A percentile compares a stretch with the other conserved stretches of the same genome.
These are phyloP conservation scores for Conchocele bisecta DNA, from an alignment of 2,888 invertebrate species.

Conservation along the genomic window DNA sequence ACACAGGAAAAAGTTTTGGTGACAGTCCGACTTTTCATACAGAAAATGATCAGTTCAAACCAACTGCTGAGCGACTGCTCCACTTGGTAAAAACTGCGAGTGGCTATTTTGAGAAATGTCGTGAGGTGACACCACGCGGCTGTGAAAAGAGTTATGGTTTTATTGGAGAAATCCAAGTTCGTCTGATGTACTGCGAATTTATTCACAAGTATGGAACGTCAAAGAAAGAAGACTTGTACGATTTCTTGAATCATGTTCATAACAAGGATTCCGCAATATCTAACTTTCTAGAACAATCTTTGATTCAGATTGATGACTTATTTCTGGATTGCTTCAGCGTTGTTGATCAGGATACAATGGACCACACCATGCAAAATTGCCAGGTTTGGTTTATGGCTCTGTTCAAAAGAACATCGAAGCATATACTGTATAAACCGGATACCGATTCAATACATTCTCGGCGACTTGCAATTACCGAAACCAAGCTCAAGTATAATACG, in stretches of 20 bases:
- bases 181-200: conserved; percentile 47
- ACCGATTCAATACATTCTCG: conserved; percentile 24
- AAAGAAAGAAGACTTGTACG: conserved; percentile 13
- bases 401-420: conserved; percentile 35
- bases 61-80: conserved; percentile 18
- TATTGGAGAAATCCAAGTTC: conserved; percentile 43
- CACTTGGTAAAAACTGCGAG: conserved; percentile 50
- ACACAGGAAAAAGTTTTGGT: conserved; percentile 38
- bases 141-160: conserved; percentile 45
- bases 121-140: conserved; percentile 54
- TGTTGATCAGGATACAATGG: conserved; percentile 30
- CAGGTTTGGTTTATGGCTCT: conserved; percentile 30
- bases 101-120: conserved; percentile 48
- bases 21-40: conserved; percentile 21
- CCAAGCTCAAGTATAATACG: conserved; percentile 42
- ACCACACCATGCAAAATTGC: conserved; percentile 11
- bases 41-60: conserved; percentile 14
- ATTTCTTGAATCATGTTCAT: not conserved
- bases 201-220: conserved; percentile 24
- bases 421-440: no score
- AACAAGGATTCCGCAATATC: conserved; percentile 2
- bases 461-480: conserved; percentile 40
- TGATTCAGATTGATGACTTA: conserved; percentile 43
- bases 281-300: conserved; percentile 38
- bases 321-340: conserved; percentile 52